Conservation (phyloP, 2,113 vertebrate species). For the Chitala chitala region DNA sequence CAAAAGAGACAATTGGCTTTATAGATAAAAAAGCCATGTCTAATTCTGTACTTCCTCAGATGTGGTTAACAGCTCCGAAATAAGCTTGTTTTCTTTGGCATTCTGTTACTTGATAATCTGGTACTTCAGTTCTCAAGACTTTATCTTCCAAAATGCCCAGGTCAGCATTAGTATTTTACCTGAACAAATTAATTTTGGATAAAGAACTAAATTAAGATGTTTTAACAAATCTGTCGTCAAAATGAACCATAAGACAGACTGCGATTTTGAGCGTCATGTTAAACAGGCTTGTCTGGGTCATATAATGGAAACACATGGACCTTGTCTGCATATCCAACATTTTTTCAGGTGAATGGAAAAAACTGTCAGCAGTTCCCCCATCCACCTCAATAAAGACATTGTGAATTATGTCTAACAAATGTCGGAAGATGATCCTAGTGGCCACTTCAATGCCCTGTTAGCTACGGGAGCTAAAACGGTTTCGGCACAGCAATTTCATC, state of each 20-base stretch:
- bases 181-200: too few relatives aligned
- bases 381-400: not conserved
- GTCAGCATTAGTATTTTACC: not conserved
- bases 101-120: not conserved
- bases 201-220: too few relatives aligned
- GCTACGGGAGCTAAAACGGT: not conserved
- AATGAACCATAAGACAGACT: not conserved
- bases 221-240: not conserved
- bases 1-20: not conserved
- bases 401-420: slow-evolving; percentile 6
- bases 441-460: not conserved
- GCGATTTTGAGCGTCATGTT: not conserved
- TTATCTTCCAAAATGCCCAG: not conserved
- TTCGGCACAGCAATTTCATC: not conserved
- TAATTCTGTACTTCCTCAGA: not conserved
- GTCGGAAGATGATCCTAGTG: not conserved
- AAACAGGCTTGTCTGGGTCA: not conserved
- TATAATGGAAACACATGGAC: not conserved
- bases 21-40: not conserved
- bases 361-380: not conserved
- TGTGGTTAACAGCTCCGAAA: not conserved
- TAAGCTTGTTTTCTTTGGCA: not conserved
- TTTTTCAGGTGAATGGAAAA: slow-evolving; percentile 15
- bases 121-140: not conserved
- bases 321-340: not conserved